phyloP scores from a whole-genome alignment of 2,888 invertebrate genomes.

The Caenorhabditis sp. region DNA sequence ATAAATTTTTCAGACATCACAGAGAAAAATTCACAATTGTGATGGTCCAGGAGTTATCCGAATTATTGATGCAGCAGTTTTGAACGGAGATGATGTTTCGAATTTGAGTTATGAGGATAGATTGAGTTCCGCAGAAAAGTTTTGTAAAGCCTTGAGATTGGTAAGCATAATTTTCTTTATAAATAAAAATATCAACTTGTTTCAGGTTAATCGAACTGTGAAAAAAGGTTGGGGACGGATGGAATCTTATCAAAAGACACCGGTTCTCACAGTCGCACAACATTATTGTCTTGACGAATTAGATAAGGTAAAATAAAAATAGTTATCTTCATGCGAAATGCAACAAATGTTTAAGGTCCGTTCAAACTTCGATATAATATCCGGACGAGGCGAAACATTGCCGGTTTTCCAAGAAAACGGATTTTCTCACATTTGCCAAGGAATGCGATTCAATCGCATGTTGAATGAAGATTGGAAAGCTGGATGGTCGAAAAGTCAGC shows the following conservation, averaged over 20 bases:
- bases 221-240: constrained; percentile 21
- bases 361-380: background rate
- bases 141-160: constrained; percentile 47
- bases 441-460: constrained; percentile 3
- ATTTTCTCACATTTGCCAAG: background rate
- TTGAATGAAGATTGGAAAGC: constrained; percentile 25
- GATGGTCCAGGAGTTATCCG: constrained; percentile 10
- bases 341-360: background rate
- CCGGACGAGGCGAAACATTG: background rate
- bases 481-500: constrained; percentile 36
- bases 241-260: constrained; percentile 3
- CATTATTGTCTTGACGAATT: background rate
- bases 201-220: constrained; percentile 25
- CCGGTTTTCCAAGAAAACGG: background rate
- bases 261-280: constrained; percentile 5
- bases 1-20: background rate
- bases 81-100: constrained; percentile 64
- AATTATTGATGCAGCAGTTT: constrained; percentile 64
- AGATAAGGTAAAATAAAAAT: constrained; percentile 2
- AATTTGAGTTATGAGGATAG: constrained; percentile 49
- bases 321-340: too few relatives aligned
- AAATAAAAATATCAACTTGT: background rate
- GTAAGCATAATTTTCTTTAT: constrained; percentile 34
- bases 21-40: background rate
- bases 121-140: constrained; percentile 57